A percentile compares a stretch with the other conserved stretches of the same genome.
These are phyloP conservation scores for Pogoniulus pusillus DNA, from an alignment of 2,797 vertebrate species.

Conservation along the genomic window DNA sequence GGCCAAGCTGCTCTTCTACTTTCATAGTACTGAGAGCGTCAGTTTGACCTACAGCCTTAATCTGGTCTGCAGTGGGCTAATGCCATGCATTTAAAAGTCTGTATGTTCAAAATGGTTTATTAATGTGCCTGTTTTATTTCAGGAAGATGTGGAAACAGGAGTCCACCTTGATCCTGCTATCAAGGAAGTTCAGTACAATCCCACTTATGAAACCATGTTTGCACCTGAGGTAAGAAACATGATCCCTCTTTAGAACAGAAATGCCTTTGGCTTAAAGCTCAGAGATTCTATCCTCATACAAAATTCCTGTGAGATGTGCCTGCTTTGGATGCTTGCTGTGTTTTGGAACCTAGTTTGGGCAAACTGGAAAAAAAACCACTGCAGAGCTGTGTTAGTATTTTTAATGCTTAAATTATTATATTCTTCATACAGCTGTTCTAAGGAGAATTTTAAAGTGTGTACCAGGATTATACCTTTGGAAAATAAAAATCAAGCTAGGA, in stretches of 20 bases:
- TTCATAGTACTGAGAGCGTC: neutral
- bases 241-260: neutral
- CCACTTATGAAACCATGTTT: conserved; percentile 95
- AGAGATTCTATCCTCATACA: neutral
- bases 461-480: neutral
- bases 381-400: neutral
- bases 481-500: neutral
- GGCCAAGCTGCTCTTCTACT: neutral
- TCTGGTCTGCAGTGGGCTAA: neutral
- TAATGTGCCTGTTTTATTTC: conserved; percentile 47
- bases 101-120: neutral
- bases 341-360: neutral
- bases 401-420: neutral
- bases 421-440: neutral
- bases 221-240: conserved; percentile 89
- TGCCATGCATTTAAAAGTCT: neutral
- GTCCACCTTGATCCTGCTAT: conserved; percentile 90
- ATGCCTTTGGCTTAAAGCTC: neutral
- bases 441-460: neutral
- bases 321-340: neutral
- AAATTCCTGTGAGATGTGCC: neutral
- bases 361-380: neutral
- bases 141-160: conserved; percentile 96
- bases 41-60: neutral
- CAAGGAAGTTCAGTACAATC: conserved; percentile 93